phyloP scores from a whole-genome alignment of 2,113 vertebrate genomes.

The Elaphurus davidianus region DNA sequence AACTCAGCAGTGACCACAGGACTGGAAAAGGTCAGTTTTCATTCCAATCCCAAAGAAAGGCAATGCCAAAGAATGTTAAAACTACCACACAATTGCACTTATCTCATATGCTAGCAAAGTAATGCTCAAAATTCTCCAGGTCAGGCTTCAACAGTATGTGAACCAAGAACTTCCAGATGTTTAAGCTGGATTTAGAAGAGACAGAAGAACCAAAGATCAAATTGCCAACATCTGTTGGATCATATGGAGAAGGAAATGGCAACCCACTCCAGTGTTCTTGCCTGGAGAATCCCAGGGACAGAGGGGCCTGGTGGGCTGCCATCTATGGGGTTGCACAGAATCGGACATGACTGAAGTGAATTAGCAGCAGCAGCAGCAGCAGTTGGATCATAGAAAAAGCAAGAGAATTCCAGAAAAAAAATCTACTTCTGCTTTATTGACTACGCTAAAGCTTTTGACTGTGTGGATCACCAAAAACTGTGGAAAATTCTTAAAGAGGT shows the following conservation, averaged over 20 bases:
- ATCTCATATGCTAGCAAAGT: background rate
- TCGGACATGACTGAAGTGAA: too few relatives aligned
- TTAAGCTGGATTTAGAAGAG: background rate
- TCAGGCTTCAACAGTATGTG: background rate
- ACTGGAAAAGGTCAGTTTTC: background rate
- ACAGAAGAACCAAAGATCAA: background rate
- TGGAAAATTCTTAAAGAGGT: background rate
- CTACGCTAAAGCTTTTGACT: background rate
- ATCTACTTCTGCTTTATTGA: background rate
- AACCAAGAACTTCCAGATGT: background rate
- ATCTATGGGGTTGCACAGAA: too few relatives aligned
- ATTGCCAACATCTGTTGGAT: background rate
- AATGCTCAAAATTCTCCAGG: background rate
- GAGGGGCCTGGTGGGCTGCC: too few relatives aligned
- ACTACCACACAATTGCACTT: background rate
- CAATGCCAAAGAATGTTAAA: background rate
- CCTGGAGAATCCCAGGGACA: too few relatives aligned
- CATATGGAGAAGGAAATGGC: background rate
- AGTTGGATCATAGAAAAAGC: background rate
- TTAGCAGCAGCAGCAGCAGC: too few relatives aligned
- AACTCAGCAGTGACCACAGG: background rate
- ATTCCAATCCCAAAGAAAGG: background rate
- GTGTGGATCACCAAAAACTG: background rate
- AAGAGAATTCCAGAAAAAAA: background rate
- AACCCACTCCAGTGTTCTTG: too few relatives aligned